phyloP scores from a whole-genome alignment of 2,797 vertebrate species.

The Sebastolobus altivelis region DNA sequence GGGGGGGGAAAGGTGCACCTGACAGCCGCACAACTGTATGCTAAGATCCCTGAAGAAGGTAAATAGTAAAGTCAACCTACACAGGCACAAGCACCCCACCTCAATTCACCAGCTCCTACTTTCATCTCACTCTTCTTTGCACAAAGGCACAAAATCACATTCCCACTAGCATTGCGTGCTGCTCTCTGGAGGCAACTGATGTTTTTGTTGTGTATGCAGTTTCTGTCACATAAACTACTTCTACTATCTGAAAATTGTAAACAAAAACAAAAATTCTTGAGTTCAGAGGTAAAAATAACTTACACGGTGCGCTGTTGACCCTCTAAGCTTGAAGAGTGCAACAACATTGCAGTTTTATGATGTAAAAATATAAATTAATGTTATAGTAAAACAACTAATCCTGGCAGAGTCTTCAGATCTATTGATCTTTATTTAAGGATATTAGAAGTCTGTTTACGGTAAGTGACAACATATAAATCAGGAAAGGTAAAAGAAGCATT shows the following conservation, averaged over 20 bases:
- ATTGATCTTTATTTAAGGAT: neutral
- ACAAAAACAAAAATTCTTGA: neutral
- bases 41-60: constrained; percentile 69
- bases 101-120: constrained; percentile 52
- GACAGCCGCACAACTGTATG: constrained; percentile 74
- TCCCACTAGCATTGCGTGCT: constrained; percentile 54
- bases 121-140: constrained; percentile 59
- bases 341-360: neutral
- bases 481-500: constrained; percentile 1
- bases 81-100: constrained; percentile 46
- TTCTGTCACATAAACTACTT: constrained; percentile 24
- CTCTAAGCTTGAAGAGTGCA: neutral
- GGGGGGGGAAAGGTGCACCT: constrained; percentile 52
- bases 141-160: constrained; percentile 68
- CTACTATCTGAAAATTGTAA: constrained; percentile 16
- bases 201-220: constrained; percentile 65
- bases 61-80: constrained; percentile 70
- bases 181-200: constrained; percentile 60
- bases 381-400: neutral
- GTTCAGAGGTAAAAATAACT: neutral
- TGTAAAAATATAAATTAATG: neutral
- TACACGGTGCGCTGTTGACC: neutral
- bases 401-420: neutral
- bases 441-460: neutral
- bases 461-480: neutral